A percentile compares a stretch with the other conserved stretches of the same genome.
Evolutionary conservation across 2,113 vertebrate genomes (phyloP).

Genomic region (Nesoenas mayeri): DNA sequence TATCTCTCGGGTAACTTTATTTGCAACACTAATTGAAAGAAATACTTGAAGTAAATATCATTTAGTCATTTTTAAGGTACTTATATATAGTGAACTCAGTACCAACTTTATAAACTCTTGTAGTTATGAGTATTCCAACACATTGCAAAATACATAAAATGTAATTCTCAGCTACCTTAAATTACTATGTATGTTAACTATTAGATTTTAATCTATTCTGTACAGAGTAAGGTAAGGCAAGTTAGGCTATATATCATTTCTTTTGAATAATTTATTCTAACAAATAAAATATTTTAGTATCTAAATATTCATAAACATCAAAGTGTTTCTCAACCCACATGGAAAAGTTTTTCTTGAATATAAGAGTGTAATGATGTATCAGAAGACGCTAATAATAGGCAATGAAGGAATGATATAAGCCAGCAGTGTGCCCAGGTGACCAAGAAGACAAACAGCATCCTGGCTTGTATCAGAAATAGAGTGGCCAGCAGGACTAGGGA

Average conservation of each 20-base stretch:
- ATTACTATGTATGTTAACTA: background rate
- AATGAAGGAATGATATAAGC: background rate
- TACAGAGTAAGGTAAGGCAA: background rate
- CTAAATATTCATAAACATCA: background rate
- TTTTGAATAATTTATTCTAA: background rate
- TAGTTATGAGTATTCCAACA: background rate
- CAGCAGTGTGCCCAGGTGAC: too few relatives aligned
- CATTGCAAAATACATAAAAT: background rate
- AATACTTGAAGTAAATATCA: background rate
- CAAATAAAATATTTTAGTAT: background rate
- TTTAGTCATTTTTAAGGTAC: background rate
- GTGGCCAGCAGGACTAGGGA: too few relatives aligned
- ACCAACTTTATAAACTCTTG: background rate
- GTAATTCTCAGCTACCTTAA: background rate
- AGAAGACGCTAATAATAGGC: background rate
- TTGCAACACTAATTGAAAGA: background rate
- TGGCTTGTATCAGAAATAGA: too few relatives aligned
- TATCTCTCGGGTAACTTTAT: background rate
- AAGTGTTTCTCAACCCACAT: background rate
- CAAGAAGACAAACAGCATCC: too few relatives aligned
- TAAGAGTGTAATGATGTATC: background rate
- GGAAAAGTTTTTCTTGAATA: accelerated
- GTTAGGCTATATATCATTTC: background rate
- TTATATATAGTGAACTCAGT: background rate
- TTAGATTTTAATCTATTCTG: background rate